phyloP scores from a whole-genome alignment of 2,888 invertebrate species.

The Campopleginae sp. region DNA sequence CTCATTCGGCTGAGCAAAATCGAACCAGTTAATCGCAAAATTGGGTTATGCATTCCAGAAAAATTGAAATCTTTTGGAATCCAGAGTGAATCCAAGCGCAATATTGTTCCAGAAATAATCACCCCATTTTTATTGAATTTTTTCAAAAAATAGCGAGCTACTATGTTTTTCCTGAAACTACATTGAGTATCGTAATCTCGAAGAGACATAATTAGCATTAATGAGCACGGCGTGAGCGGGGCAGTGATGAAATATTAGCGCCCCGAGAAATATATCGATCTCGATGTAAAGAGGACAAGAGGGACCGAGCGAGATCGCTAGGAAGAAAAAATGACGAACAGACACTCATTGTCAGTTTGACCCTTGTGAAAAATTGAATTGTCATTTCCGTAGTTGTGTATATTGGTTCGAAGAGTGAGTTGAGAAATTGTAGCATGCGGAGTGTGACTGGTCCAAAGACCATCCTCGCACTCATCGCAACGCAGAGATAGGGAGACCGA shows the following conservation, averaged over 20 bases:
- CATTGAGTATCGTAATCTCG: no score
- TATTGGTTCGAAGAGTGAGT: conserved; percentile 62
- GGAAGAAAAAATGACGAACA: not conserved
- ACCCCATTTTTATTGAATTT: no score
- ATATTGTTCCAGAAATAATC: no score
- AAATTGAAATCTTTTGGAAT: no score
- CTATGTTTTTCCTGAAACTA: no score
- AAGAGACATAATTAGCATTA: no score
- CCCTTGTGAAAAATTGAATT: conserved; percentile 55
- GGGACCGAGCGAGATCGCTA: conserved; percentile 25
- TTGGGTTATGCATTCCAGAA: not conserved
- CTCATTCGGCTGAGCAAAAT: not conserved
- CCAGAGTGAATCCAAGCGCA: no score
- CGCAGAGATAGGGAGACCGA: conserved; percentile 6
- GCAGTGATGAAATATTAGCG: no score
- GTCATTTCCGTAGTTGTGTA: not conserved
- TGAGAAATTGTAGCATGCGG: conserved; percentile 61
- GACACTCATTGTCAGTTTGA: conserved; percentile 14
- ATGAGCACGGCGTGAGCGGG: not conserved
- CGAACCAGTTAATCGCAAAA: not conserved
- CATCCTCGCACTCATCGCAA: conserved; percentile 49
- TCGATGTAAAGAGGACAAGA: not conserved
- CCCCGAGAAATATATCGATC: no score
- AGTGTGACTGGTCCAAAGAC: conserved; percentile 61
- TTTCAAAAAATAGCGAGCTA: no score